Percentiles rank a stretch among this genome's conserved stretches.
These are phyloP conservation scores for Echinarachnius parma DNA, from an alignment of 53 echinoderm and acorn worm genomes.

Conservation along the genomic window DNA sequence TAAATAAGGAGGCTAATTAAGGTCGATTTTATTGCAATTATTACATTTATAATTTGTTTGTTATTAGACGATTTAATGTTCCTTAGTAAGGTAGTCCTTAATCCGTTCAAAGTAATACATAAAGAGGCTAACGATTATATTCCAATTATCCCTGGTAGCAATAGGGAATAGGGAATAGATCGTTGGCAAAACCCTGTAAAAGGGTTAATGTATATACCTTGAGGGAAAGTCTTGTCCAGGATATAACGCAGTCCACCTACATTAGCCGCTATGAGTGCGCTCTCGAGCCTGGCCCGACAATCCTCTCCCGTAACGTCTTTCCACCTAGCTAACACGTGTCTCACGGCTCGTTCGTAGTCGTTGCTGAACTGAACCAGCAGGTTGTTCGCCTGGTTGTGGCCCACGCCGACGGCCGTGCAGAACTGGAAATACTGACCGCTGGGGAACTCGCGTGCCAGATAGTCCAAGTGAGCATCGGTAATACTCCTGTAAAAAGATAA, in stretches of 20 bases:
- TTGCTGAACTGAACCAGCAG: background rate
- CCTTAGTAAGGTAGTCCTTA: no score
- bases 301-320: background rate
- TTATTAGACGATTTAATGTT: no score
- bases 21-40: no score
- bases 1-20: no score
- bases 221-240: background rate
- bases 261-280: background rate
- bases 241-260: background rate
- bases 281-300: background rate
- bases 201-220: background rate
- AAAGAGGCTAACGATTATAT: no score
- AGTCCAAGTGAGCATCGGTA: background rate
- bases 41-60: no score
- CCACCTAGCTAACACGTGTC: conserved; percentile 1
- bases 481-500: no score
- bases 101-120: no score
- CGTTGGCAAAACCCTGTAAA: no score
- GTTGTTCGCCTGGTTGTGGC: background rate
- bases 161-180: no score
- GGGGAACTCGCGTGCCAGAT: background rate
- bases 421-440: background rate
- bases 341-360: background rate
- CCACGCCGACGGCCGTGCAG: background rate
- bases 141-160: no score